Conservation (phyloP, 2,797 vertebrate genomes). For the Clarias laeviceps region DNA sequence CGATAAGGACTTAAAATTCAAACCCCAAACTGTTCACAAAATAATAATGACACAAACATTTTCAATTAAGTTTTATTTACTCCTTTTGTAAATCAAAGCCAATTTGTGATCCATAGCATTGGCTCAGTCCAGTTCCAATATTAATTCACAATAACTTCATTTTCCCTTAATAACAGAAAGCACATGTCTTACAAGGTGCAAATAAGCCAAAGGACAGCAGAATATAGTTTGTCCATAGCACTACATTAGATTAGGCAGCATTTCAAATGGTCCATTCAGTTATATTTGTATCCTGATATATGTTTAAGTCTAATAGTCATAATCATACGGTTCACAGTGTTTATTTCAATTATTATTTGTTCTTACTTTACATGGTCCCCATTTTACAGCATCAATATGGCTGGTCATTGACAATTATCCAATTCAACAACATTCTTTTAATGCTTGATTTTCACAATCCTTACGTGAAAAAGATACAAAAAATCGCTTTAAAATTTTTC, state of each 20-base stretch:
- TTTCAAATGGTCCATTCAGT: slow-evolving; percentile 8
- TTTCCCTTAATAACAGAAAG: slow-evolving; percentile 25
- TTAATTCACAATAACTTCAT: background rate
- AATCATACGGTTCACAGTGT: slow-evolving; percentile 26
- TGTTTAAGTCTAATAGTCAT: background rate
- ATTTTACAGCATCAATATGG: slow-evolving; percentile 22
- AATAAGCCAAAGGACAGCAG: slow-evolving; percentile 17
- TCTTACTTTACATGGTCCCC: slow-evolving; percentile 38
- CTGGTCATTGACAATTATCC: background rate
- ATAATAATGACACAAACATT: background rate
- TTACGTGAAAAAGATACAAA: background rate
- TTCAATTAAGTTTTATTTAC: slow-evolving; percentile 19
- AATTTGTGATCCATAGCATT: background rate
- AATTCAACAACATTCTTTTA: background rate
- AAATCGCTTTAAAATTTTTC: background rate
- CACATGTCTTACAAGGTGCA: slow-evolving; percentile 12
- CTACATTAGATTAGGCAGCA: background rate
- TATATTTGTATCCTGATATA: background rate
- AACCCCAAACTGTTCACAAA: background rate
- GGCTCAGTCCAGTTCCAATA: slow-evolving; percentile 15
- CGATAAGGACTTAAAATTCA: background rate
- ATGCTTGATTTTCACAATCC: background rate
- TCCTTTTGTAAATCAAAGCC: slow-evolving; percentile 12
- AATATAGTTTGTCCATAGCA: background rate
- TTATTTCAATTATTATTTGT: background rate